phyloP scores from a whole-genome alignment of 1,140 invertebrate species.

The Galleria mellonella region DNA sequence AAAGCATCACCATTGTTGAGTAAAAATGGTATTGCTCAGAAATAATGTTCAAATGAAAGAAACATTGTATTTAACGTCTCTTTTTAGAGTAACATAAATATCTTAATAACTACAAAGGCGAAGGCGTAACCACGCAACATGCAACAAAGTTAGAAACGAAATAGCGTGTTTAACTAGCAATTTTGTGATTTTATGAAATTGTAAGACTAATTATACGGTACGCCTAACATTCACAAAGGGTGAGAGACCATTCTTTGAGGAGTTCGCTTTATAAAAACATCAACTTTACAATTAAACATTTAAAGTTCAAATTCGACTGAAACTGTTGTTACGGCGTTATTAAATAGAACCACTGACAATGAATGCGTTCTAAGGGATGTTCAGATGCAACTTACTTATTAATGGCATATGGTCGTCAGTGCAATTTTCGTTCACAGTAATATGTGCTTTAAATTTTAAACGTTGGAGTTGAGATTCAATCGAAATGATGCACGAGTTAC shows the following conservation, averaged over 20 bases:
- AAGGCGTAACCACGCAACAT: not conserved
- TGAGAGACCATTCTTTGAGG: conserved; percentile 30
- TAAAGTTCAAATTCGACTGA: conserved; percentile 19
- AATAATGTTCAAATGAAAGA: not conserved
- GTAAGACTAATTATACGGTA: conserved; percentile 58
- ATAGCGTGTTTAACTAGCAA: conserved; percentile 57
- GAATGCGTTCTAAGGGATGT: conserved; percentile 68
- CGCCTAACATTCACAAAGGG: conserved; percentile 58
- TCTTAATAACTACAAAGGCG: not conserved
- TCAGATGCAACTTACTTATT: conserved; percentile 54
- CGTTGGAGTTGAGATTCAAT: too few species aligned
- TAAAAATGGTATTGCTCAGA: too few species aligned
- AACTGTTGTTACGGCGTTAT: conserved; percentile 19
- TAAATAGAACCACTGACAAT: conserved; percentile 24
- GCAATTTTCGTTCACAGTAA: not conserved
- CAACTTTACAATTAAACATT: conserved; percentile 7
- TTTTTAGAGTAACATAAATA: not conserved
- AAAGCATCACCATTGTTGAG: too few species aligned
- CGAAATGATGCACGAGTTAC: too few species aligned
- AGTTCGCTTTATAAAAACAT: conserved; percentile 5
- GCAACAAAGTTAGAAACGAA: conserved; percentile 16
- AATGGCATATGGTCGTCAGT: not conserved
- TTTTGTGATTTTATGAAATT: conserved; percentile 31
- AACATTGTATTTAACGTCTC: not conserved
- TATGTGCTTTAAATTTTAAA: too few species aligned